A percentile compares a stretch with the other conserved stretches of the same genome.
These are phyloP conservation scores for Anomalospiza imberbis DNA, from an alignment of 2,797 vertebrate genomes.

Conservation along the genomic window DNA sequence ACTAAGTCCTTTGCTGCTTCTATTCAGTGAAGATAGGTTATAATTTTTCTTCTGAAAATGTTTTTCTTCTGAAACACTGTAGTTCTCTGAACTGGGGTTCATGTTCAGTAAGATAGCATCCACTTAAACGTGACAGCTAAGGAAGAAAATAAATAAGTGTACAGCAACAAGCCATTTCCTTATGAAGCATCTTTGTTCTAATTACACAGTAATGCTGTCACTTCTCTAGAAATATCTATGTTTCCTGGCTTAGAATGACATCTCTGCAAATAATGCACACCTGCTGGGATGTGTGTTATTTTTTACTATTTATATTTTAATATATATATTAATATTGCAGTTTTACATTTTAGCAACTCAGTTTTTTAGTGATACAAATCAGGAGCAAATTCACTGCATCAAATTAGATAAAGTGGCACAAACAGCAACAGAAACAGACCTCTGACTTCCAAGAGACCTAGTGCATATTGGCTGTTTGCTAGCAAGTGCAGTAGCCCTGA, in stretches of 20 bases:
- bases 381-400: not conserved
- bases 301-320: not conserved
- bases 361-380: not conserved
- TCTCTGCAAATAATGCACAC: not conserved
- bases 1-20: not conserved
- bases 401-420: not conserved
- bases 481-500: slow-evolving; percentile 12
- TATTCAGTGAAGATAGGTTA: slow-evolving; percentile 3
- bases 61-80: slow-evolving; percentile 11
- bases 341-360: not conserved
- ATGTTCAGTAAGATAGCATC: not conserved
- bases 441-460: slow-evolving; percentile 1
- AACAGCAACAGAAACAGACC: not conserved
- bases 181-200: not conserved
- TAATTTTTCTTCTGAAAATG: not conserved
- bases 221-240: not conserved
- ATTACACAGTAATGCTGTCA: not conserved
- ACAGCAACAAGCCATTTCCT: not conserved
- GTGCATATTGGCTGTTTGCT: not conserved
- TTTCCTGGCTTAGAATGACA: not conserved
- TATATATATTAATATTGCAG: not conserved
- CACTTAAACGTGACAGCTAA: not conserved
- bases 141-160: not conserved
- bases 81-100: not conserved
- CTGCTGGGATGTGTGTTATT: not conserved